A percentile compares a stretch with the other conserved stretches of the same genome.
phyloP scores from a whole-genome alignment of 1,140 invertebrate species.

The Papilio helenus region DNA sequence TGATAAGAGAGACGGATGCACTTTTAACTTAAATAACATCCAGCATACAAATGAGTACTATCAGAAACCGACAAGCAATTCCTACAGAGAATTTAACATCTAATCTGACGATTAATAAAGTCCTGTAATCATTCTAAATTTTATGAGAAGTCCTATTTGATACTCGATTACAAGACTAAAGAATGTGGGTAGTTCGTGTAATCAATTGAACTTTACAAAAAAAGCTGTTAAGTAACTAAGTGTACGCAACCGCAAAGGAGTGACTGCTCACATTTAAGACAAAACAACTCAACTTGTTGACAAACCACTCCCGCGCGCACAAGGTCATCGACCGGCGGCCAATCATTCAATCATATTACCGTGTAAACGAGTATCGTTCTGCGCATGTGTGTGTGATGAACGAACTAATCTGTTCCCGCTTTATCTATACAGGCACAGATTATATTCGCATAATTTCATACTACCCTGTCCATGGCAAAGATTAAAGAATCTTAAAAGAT shows the following conservation, averaged over 20 bases:
- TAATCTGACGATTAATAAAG: no score
- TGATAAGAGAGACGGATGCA: no score
- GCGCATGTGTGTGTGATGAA: constrained; percentile 26
- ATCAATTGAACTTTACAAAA: constrained; percentile 29
- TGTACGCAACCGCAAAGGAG: constrained; percentile 7
- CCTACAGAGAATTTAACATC: no score
- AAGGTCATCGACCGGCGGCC: constrained; percentile 40
- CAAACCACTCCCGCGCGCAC: constrained; percentile 37
- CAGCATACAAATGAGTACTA: no score
- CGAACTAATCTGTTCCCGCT: constrained; percentile 18
- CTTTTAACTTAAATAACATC: no score
- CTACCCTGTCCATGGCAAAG: background rate
- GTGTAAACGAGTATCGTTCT: constrained; percentile 36
- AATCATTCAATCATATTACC: constrained; percentile 44
- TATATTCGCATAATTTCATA: constrained; percentile 16
- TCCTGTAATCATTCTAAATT: no score
- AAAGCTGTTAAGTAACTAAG: constrained; percentile 28
- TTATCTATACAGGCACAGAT: constrained; percentile 15
- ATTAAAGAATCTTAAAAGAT: background rate
- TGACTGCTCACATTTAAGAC: constrained; percentile 36
- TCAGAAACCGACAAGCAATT: no score
- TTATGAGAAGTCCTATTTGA: no score
- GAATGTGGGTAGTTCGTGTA: constrained; percentile 3
- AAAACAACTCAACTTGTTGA: constrained; percentile 42
- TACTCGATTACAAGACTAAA: background rate